phyloP scores from a whole-genome alignment of 2,888 invertebrate genomes.

The Ernsta delagoae region DNA sequence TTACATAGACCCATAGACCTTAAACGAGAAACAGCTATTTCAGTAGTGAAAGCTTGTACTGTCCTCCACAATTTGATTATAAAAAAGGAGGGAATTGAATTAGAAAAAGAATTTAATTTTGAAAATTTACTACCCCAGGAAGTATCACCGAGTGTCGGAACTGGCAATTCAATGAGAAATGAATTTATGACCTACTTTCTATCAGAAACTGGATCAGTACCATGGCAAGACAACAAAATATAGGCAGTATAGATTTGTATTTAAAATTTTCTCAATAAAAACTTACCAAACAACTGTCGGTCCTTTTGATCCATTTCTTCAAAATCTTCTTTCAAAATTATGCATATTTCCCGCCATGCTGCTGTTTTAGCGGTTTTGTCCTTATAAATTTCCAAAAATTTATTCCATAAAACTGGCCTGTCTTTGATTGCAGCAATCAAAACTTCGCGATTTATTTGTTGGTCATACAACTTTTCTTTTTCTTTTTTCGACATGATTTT shows the following conservation, averaged over 20 bases:
- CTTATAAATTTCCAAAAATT: not conserved
- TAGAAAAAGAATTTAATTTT: slow-evolving; percentile 16
- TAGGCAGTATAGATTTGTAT: slow-evolving; percentile 12
- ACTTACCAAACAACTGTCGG: slow-evolving; percentile 3
- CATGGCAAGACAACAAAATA: slow-evolving; percentile 17
- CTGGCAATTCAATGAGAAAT: slow-evolving; percentile 12
- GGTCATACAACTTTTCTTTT: slow-evolving; percentile 14
- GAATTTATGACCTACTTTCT: slow-evolving; percentile 17
- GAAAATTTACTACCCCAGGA: slow-evolving; percentile 14
- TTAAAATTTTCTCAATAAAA: slow-evolving; percentile 7
- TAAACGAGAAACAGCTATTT: not conserved
- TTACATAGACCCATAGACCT: not conserved
- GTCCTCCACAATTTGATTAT: not conserved
- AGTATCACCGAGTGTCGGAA: slow-evolving; percentile 14
- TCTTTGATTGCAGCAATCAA: slow-evolving; percentile 1
- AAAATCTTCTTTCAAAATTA: slow-evolving; percentile 38
- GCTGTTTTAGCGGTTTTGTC: not conserved
- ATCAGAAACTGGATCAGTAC: slow-evolving; percentile 15
- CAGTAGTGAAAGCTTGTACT: not conserved
- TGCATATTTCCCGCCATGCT: slow-evolving; percentile 34
- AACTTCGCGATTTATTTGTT: slow-evolving; percentile 10
- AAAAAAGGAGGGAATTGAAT: slow-evolving; percentile 1
- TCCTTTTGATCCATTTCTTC: slow-evolving; percentile 42
- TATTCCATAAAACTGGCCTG: slow-evolving; percentile 1
- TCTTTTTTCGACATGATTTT: slow-evolving; percentile 10